Percentiles rank a stretch among this genome's conserved stretches.
Evolutionary conservation across 2,797 vertebrate genomes (phyloP).

Genomic region (Simalia tracyae): DNA sequence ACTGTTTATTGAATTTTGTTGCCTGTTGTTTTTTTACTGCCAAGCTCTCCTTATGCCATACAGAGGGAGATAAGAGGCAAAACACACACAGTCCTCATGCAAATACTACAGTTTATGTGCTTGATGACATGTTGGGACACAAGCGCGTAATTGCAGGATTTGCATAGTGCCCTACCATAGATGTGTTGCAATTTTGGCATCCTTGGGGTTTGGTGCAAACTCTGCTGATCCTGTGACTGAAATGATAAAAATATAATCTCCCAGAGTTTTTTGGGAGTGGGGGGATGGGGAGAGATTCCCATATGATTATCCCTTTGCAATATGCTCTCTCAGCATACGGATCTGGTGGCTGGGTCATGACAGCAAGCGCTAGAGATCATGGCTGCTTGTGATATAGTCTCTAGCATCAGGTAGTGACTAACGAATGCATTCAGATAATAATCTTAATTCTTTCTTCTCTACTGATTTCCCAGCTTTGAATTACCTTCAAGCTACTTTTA

Average conservation of each 20-base stretch:
- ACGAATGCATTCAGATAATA: neutral
- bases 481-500: neutral
- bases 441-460: neutral
- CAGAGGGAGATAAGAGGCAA: constrained; percentile 3
- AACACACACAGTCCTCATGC: neutral
- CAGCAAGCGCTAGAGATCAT: neutral
- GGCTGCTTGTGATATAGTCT: neutral
- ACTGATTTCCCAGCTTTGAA: neutral
- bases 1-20: neutral
- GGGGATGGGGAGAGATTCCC: too few relatives aligned
- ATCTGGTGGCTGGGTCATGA: neutral
- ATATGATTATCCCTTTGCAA: neutral
- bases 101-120: neutral
- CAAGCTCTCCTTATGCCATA: neutral
- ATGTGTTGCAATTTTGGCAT: neutral
- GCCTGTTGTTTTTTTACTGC: neutral
- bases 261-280: neutral
- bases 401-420: neutral
- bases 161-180: neutral
- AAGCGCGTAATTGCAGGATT: neutral
- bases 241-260: neutral
- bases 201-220: neutral
- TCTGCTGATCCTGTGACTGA: neutral
- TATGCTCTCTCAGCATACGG: neutral
- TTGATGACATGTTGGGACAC: neutral